Evolutionary conservation across 2,888 invertebrate species (phyloP).

Genomic region (Himalopsyche tibetana): DNA sequence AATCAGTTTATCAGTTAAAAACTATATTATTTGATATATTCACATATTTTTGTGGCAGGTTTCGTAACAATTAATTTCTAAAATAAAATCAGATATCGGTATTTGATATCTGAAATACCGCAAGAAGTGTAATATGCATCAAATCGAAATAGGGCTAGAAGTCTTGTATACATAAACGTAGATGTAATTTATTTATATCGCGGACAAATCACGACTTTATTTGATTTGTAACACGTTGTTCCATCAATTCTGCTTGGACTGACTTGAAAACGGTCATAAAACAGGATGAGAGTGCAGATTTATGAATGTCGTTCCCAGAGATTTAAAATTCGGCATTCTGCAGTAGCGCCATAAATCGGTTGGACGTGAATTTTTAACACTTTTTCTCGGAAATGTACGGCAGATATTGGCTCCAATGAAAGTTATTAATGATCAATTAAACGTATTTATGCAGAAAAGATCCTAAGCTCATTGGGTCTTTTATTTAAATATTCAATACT

Average conservation of each 20-base stretch:
- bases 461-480: no score
- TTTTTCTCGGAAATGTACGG: background rate
- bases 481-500: no score
- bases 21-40: no score
- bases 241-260: slow-evolving; percentile 36
- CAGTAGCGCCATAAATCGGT: background rate
- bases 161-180: no score
- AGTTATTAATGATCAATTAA: background rate
- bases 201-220: slow-evolving; percentile 5
- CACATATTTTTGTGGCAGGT: no score
- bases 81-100: no score
- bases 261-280: slow-evolving; percentile 37
- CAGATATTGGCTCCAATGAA: background rate
- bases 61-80: no score
- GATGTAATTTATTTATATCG: background rate
- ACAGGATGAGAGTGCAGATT: slow-evolving; percentile 31
- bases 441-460: no score
- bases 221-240: slow-evolving; percentile 4
- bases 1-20: no score
- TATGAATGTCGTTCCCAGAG: slow-evolving; percentile 31
- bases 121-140: no score
- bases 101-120: no score
- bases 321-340: slow-evolving; percentile 44
- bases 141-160: no score
- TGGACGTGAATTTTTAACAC: slow-evolving; percentile 13